Conservation (phyloP, 2,888 invertebrate species). For the Trachelus stipa region DNA sequence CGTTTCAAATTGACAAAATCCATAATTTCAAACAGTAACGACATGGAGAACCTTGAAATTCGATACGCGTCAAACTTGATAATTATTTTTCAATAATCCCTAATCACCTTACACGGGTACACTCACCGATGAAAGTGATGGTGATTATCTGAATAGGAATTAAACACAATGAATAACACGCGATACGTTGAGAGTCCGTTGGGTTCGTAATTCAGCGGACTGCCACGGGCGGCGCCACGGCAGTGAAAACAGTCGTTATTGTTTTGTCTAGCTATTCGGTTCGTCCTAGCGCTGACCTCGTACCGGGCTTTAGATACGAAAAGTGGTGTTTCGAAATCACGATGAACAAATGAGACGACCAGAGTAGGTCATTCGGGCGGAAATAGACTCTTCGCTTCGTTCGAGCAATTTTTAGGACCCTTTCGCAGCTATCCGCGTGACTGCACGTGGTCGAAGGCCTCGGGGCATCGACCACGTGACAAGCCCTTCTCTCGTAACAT, state of each 20-base stretch:
- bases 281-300: constrained; percentile 2
- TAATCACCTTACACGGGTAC: not conserved
- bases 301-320: not conserved
- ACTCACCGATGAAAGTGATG: not conserved
- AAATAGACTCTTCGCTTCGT: not conserved
- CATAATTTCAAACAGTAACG: not conserved
- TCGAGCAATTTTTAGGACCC: not conserved
- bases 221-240: too few relatives aligned
- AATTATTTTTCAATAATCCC: not conserved
- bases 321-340: constrained; percentile 4
- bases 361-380: constrained; percentile 9
- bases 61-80: not conserved
- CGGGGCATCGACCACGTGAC: not conserved
- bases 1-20: not conserved
- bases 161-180: not conserved
- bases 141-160: not conserved
- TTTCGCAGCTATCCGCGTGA: not conserved
- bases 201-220: too few relatives aligned
- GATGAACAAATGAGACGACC: constrained; percentile 12
- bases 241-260: constrained; percentile 5
- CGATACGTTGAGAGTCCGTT: not conserved
- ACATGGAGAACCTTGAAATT: not conserved
- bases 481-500: not conserved
- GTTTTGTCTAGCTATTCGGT: not conserved
- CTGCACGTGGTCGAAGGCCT: not conserved